A percentile compares a stretch with the other conserved stretches of the same genome.
Conservation (phyloP, 2,888 invertebrate species). For the Macrosoma leucophasiata region DNA sequence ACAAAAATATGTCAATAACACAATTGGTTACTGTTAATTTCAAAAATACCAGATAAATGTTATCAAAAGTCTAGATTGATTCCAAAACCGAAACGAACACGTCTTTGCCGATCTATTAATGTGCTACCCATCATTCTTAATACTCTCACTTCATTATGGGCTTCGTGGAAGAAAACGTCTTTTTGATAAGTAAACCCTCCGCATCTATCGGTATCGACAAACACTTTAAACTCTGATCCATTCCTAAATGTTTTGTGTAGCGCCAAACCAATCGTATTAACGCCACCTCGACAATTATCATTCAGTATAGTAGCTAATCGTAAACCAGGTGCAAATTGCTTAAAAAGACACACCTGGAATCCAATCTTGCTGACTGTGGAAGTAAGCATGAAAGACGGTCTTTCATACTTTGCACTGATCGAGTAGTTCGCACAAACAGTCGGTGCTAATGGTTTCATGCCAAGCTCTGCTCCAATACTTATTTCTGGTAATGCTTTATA, state of each 20-base stretch:
- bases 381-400: slow-evolving; percentile 43
- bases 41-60: too few relatives aligned
- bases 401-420: slow-evolving; percentile 52
- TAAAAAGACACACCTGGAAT: slow-evolving; percentile 56
- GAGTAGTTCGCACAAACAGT: slow-evolving; percentile 48
- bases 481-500: slow-evolving; percentile 50
- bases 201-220: slow-evolving; percentile 60
- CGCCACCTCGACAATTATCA: slow-evolving; percentile 39
- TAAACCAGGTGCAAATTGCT: slow-evolving; percentile 51
- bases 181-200: slow-evolving; percentile 63
- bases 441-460: slow-evolving; percentile 43
- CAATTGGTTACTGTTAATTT: slow-evolving; percentile 9
- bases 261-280: slow-evolving; percentile 50
- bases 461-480: slow-evolving; percentile 51
- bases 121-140: slow-evolving; percentile 53
- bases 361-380: slow-evolving; percentile 53
- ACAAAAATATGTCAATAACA: slow-evolving; percentile 39
- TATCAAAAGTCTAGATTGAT: slow-evolving; percentile 63
- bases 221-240: slow-evolving; percentile 58
- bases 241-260: slow-evolving; percentile 52
- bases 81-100: slow-evolving; percentile 59
- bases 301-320: slow-evolving; percentile 54
- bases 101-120: slow-evolving; percentile 53
- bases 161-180: slow-evolving; percentile 53
- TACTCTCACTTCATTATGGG: slow-evolving; percentile 48